A percentile compares a stretch with the other conserved stretches of the same genome.
Evolutionary conservation across 2,888 invertebrate species (phyloP).

Genomic region (Orchesella flavescens): DNA sequence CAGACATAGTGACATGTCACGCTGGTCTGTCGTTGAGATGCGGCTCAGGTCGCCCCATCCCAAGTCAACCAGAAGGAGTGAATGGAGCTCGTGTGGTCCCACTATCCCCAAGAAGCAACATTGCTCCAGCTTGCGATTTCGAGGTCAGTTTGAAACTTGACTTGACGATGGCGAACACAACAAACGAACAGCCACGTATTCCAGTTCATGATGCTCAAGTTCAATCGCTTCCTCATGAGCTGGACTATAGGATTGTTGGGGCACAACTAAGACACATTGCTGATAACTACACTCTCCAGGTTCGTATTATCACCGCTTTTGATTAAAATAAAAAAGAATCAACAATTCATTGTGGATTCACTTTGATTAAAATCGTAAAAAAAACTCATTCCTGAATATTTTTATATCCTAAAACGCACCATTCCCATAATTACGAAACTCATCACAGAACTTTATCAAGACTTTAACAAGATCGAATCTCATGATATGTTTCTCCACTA

Average conservation of each 20-base stretch:
- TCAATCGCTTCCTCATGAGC: not conserved
- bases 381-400: too few relatives aligned
- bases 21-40: conserved; percentile 51
- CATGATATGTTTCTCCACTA: not conserved
- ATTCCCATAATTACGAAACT: too few relatives aligned
- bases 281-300: conserved; percentile 26
- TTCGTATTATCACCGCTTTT: too few relatives aligned
- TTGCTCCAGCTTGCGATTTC: conserved; percentile 21
- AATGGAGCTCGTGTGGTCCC: not conserved
- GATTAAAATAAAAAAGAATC: too few relatives aligned
- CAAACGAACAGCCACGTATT: not conserved
- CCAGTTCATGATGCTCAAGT: not conserved
- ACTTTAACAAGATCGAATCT: too few relatives aligned
- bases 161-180: not conserved
- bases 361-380: too few relatives aligned
- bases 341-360: too few relatives aligned
- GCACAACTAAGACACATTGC: conserved; percentile 18
- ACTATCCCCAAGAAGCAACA: conserved; percentile 8
- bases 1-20: conserved; percentile 63
- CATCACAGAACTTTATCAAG: too few relatives aligned
- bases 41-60: conserved; percentile 18
- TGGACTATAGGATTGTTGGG: conserved; percentile 14
- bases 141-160: conserved; percentile 26
- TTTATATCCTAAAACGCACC: too few relatives aligned
- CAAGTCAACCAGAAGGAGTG: not conserved